Evolutionary conservation across 1,140 invertebrate species (phyloP).

Genomic region (Lepidurus apus): DNA sequence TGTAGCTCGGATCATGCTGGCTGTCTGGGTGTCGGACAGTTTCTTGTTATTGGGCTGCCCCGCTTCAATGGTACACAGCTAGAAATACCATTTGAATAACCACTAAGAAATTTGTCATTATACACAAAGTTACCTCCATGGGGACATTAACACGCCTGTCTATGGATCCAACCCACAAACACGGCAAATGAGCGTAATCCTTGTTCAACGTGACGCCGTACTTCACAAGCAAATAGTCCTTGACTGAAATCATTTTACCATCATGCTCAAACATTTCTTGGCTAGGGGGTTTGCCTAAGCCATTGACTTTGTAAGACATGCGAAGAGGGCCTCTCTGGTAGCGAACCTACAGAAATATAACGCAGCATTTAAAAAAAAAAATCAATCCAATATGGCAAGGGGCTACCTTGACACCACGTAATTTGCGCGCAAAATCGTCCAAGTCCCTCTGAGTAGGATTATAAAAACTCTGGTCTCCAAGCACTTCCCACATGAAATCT

Average conservation of each 20-base stretch:
- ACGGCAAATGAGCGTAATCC: constrained; percentile 27
- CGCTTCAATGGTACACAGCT: constrained; percentile 54
- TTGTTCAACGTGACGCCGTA: not conserved
- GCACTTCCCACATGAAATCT: constrained; percentile 23
- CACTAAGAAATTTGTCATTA: constrained; percentile 9
- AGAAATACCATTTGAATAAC: constrained; percentile 35
- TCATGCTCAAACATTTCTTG: constrained; percentile 29
- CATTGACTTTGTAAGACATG: constrained; percentile 26
- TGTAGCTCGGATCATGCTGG: constrained; percentile 57
- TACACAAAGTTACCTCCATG: constrained; percentile 32
- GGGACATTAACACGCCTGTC: constrained; percentile 28
- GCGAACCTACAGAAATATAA: constrained; percentile 25
- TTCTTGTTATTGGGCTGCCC: constrained; percentile 56
- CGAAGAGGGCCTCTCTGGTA: constrained; percentile 20
- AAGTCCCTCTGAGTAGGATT: not conserved
- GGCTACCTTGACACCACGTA: constrained; percentile 23
- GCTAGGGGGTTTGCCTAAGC: constrained; percentile 25
- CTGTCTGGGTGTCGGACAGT: constrained; percentile 54
- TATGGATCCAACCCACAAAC: constrained; percentile 32
- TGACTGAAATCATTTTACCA: constrained; percentile 24
- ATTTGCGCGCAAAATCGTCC: constrained; percentile 25
- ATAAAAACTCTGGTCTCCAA: not conserved
- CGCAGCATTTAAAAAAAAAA: not conserved
- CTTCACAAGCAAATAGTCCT: constrained; percentile 27
- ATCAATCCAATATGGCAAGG: constrained; percentile 40